These are phyloP conservation scores for Lepus oiostolus DNA, from an alignment of 2,797 vertebrate genomes.

Conservation along the genomic window DNA sequence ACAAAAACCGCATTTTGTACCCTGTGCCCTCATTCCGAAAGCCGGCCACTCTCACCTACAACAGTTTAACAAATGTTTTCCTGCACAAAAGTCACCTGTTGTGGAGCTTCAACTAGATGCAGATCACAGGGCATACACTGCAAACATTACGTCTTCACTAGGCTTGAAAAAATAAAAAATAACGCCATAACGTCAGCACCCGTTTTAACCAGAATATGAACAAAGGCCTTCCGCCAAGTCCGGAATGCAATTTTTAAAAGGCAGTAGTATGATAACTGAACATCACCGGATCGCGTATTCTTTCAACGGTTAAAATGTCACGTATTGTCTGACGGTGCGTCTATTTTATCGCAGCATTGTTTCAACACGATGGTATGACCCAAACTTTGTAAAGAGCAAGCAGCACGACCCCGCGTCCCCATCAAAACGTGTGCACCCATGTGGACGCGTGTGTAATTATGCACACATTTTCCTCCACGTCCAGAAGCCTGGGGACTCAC, in stretches of 20 bases:
- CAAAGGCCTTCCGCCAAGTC: background rate
- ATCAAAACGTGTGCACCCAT: background rate
- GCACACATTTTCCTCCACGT: background rate
- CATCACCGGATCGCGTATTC: background rate
- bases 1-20: constrained; percentile 89
- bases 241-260: background rate
- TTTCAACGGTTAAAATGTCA: background rate
- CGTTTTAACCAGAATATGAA: constrained; percentile 6
- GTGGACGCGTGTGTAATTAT: background rate
- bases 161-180: background rate
- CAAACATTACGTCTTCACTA: constrained; percentile 85
- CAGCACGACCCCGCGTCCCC: background rate
- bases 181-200: background rate
- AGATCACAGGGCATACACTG: constrained; percentile 93
- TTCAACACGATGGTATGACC: background rate
- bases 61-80: constrained; percentile 86
- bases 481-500: background rate
- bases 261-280: background rate
- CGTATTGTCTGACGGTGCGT: too few species aligned
- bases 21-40: constrained; percentile 88
- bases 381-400: background rate
- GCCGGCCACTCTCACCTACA: constrained; percentile 93
- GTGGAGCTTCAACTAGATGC: constrained; percentile 90
- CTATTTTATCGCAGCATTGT: background rate
- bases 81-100: constrained; percentile 86